A percentile compares a stretch with the other conserved stretches of the same genome.
Evolutionary conservation across 2,888 invertebrate genomes (phyloP).

Genomic region (Stenodema calcarata): DNA sequence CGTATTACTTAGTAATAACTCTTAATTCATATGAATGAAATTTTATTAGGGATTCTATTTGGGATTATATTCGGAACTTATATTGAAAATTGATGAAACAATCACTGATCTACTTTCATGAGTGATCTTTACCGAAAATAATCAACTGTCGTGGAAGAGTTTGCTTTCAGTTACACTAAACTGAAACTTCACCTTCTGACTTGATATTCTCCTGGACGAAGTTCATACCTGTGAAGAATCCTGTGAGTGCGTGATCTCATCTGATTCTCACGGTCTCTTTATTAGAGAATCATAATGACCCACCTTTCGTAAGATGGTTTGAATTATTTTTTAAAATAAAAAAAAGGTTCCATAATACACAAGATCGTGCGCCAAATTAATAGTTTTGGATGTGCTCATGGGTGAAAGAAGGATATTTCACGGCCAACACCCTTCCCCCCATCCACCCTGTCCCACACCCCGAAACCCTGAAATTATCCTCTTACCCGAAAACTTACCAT

Average conservation of each 20-base stretch:
- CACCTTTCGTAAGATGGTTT: constrained; percentile 10
- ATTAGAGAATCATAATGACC: constrained; percentile 30
- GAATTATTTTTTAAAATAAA: neutral
- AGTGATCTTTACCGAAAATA: no score
- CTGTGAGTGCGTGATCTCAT: constrained; percentile 9
- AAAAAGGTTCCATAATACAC: constrained; percentile 6
- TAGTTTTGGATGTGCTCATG: constrained; percentile 15
- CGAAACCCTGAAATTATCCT: constrained; percentile 29
- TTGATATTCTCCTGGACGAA: neutral
- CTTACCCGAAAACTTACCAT: neutral
- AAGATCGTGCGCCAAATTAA: constrained; percentile 31
- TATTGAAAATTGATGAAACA: no score
- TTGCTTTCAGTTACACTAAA: neutral
- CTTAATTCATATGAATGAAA: no score
- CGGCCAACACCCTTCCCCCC: neutral
- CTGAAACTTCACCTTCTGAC: neutral
- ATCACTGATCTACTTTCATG: no score
- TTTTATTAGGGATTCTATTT: no score
- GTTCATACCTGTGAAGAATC: constrained; percentile 5
- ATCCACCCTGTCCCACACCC: constrained; percentile 36
- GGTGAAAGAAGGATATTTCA: constrained; percentile 36
- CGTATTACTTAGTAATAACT: no score
- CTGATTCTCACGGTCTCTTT: constrained; percentile 29
- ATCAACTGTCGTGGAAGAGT: no score
- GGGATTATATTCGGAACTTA: no score